Conservation (phyloP, 2,888 invertebrate genomes). For the Dyspetes luteomarginatus region DNA sequence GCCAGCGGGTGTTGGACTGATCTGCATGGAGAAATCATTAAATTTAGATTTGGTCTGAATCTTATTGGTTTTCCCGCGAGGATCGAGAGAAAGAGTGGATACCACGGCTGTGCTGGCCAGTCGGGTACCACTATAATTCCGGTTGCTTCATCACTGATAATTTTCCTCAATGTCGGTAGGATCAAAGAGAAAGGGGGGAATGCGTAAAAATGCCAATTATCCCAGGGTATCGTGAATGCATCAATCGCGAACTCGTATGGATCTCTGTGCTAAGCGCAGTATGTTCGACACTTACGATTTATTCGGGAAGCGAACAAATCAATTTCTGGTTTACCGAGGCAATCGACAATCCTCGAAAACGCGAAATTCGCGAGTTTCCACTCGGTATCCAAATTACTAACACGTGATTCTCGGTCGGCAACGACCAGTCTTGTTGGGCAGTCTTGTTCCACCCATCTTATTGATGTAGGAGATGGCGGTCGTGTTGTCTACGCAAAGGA, state of each 20-base stretch:
- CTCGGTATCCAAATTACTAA: constrained; percentile 33
- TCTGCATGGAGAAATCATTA: constrained; percentile 63
- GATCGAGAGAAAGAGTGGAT: constrained; percentile 36
- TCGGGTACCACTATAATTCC: constrained; percentile 53
- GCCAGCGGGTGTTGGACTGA: constrained; percentile 65
- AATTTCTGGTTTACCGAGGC: constrained; percentile 4
- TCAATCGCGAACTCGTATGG: constrained; percentile 10
- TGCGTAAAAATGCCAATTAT: constrained; percentile 34
- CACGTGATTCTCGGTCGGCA: constrained; percentile 31
- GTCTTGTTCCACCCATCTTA: constrained; percentile 56
- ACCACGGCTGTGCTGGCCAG: constrained; percentile 59
- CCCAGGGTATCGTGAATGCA: constrained; percentile 42
- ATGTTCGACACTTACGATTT: constrained; percentile 39
- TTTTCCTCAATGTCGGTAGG: constrained; percentile 38
- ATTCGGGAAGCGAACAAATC: constrained; percentile 41
- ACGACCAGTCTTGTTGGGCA: constrained; percentile 9
- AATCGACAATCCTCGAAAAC: neutral
- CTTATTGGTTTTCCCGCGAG: constrained; percentile 12
- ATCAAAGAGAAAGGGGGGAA: constrained; percentile 54
- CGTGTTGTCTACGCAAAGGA: constrained; percentile 45
- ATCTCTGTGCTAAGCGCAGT: constrained; percentile 39
- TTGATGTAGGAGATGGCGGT: constrained; percentile 46
- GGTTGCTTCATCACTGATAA: constrained; percentile 41
- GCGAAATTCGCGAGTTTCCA: constrained; percentile 12
- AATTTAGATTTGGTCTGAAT: constrained; percentile 16